Evolutionary conservation across 2,888 invertebrate genomes (phyloP), one percentile per base, ranked within the genome.

Genomic region (Candidula unifasciata): DNA sequence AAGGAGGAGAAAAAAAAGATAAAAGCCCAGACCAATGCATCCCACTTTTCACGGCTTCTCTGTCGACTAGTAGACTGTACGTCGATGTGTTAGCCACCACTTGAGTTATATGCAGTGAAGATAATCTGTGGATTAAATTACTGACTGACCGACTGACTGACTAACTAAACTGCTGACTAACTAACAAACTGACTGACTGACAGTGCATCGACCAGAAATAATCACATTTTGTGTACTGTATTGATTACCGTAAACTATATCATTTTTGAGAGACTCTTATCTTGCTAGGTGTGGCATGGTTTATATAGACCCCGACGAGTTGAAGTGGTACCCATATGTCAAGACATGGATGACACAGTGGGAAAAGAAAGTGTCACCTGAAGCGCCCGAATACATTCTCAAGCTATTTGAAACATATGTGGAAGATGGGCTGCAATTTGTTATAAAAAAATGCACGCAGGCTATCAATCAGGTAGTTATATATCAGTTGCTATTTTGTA

Each of bases 301-400:
- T 1, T 98, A 97, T 93, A 95, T 97, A 18, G 97, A 98, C 93
- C 96, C 97, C 0, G 95, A 96, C 2, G 97, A 97, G 90, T 94
- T 97, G 78, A 96, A 96, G 80, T 97, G 96, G 96, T 91, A 96
- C 89, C 97, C 97, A 0, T 96, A 95, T 89, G 96, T 97, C 0
- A 95, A 95, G 88, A 96, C 97, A 0, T 98, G 97, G 97, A 93
- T 96, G 2, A 94, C 95, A 0, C 94, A 95, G 0, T 91, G 87
- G 87, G 83, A 82, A 24, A 95, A 94, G 94, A 86, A 90, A 95
- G 2, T 94, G 95, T 66, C 91, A 82, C 89, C 93, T 27, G 94
- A 94, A 21, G 95, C 96, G 87, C 94, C 95, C 3, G 95, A 96
- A 0, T 96, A 96, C 88, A 91, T 97, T 0, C 93, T 96, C 69